Percentiles rank a stretch among this genome's conserved stretches.
phyloP scores from a whole-genome alignment of 2,888 invertebrate species.

The Corbicula japonica region DNA sequence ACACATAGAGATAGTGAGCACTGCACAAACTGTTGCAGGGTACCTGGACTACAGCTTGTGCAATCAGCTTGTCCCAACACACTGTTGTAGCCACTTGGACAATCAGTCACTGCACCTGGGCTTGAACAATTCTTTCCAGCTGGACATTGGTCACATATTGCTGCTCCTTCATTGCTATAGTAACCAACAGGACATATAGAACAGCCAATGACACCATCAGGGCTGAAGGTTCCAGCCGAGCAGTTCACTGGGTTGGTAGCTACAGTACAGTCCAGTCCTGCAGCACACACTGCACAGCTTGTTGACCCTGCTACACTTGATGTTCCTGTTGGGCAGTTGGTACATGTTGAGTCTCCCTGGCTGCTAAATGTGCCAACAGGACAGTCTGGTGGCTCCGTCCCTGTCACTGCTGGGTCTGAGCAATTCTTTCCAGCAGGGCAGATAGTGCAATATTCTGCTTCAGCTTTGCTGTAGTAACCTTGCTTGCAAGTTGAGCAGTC shows the following conservation, averaged over 20 bases:
- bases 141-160: slow-evolving; percentile 76
- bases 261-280: slow-evolving; percentile 72
- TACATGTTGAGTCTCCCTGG: slow-evolving; percentile 76
- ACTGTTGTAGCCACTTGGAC: slow-evolving; percentile 61
- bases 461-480: slow-evolving; percentile 70
- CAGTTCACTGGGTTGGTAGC: slow-evolving; percentile 55
- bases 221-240: slow-evolving; percentile 68
- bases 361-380: slow-evolving; percentile 77
- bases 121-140: slow-evolving; percentile 74
- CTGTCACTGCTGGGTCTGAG: slow-evolving; percentile 66
- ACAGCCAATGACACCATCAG: slow-evolving; percentile 58
- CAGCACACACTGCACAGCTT: slow-evolving; percentile 73
- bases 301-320: slow-evolving; percentile 71
- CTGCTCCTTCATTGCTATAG: slow-evolving; percentile 70
- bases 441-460: slow-evolving; percentile 71
- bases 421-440: slow-evolving; percentile 80
- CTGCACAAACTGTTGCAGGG: neutral
- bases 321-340: slow-evolving; percentile 69
- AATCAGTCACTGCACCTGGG: slow-evolving; percentile 51
- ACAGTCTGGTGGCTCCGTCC: slow-evolving; percentile 71
- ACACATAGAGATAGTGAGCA: neutral
- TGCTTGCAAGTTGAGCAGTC: slow-evolving; percentile 46
- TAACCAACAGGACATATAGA: slow-evolving; percentile 57
- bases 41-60: slow-evolving; percentile 69
- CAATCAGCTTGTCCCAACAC: slow-evolving; percentile 51